Evolutionary conservation across 2,113 vertebrate species (phyloP).

Genomic region (Polyodon spathula): DNA sequence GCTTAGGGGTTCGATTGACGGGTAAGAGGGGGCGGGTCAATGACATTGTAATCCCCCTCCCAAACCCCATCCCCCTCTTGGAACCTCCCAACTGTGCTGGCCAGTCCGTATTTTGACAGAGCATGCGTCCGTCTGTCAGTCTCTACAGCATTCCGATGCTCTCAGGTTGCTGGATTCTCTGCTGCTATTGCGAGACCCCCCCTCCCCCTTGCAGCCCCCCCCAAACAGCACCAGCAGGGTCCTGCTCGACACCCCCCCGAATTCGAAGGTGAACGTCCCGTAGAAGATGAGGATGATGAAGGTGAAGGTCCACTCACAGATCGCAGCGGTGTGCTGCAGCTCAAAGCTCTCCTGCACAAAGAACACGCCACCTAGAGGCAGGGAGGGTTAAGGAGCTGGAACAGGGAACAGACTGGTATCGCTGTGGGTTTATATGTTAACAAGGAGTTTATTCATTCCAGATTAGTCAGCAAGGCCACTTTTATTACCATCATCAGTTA

Average conservation of each 20-base stretch:
- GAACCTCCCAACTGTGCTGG: too few relatives aligned
- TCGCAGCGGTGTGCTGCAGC: constrained; percentile 72
- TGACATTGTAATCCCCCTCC: too few relatives aligned
- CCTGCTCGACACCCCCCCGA: constrained; percentile 62
- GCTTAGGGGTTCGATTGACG: too few relatives aligned
- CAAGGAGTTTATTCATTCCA: too few relatives aligned
- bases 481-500: too few relatives aligned
- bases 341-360: constrained; percentile 72
- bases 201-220: constrained; percentile 33
- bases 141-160: constrained; percentile 40
- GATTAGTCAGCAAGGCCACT: too few relatives aligned
- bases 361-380: constrained; percentile 64
- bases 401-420: not conserved
- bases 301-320: constrained; percentile 81
- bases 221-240: constrained; percentile 69
- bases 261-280: constrained; percentile 75
- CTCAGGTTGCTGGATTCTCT: constrained; percentile 32
- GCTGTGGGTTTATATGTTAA: too few relatives aligned
- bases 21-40: too few relatives aligned
- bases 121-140: too few relatives aligned
- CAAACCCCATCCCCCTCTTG: not conserved
- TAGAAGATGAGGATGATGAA: constrained; percentile 76
- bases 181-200: constrained; percentile 10
- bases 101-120: too few relatives aligned
- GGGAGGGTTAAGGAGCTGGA: constrained; percentile 54